A percentile compares a stretch with the other conserved stretches of the same genome.
Conservation (phyloP, 2,888 invertebrate genomes). For the Hypomecis atomaria region DNA sequence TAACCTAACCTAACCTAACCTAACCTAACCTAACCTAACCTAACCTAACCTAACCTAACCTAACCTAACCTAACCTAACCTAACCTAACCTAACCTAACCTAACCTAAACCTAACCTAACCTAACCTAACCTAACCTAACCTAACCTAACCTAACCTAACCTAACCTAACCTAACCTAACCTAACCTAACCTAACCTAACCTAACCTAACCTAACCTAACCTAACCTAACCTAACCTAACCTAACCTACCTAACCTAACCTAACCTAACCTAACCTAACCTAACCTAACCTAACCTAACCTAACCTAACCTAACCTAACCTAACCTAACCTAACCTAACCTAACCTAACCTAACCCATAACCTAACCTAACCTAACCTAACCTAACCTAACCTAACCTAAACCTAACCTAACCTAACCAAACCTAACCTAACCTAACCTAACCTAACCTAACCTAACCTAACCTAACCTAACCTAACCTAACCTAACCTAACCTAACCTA, state of each 20-base stretch:
- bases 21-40: conserved; percentile 40
- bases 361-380: conserved; percentile 31
- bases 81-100: conserved; percentile 45
- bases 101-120: conserved; percentile 50
- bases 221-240: conserved; percentile 45
- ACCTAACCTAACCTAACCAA: conserved; percentile 1
- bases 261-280: conserved; percentile 38
- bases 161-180: conserved; percentile 49
- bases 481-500: conserved; percentile 33
- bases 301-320: conserved; percentile 31
- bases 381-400: conserved; percentile 20
- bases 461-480: conserved; percentile 28
- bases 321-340: conserved; percentile 34
- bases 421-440: conserved; percentile 30
- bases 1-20: conserved; percentile 42
- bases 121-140: conserved; percentile 40
- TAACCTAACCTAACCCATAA: conserved; percentile 31
- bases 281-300: conserved; percentile 29
- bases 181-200: conserved; percentile 48
- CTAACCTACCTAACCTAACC: conserved; percentile 32
- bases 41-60: conserved; percentile 39
- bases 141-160: conserved; percentile 50
- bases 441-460: conserved; percentile 33
- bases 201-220: conserved; percentile 48
- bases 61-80: conserved; percentile 40